Percentiles rank a stretch among this genome's conserved stretches.
Evolutionary conservation across 1,140 invertebrate genomes (phyloP).

Genomic region (Anadara kagoshimensis): DNA sequence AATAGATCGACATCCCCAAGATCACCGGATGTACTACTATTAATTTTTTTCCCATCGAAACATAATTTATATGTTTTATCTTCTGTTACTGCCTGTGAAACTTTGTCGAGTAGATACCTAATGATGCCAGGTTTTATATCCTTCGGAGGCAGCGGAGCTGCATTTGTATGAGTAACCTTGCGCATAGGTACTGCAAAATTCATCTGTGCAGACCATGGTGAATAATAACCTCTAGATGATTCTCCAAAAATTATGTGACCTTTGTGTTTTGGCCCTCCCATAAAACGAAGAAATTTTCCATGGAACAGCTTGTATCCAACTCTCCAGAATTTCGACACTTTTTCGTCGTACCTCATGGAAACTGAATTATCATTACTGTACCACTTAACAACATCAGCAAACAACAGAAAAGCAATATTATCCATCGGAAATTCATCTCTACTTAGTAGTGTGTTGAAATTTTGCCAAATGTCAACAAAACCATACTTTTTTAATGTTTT

Average conservation of each 20-base stretch:
- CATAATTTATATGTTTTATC: constrained; percentile 10
- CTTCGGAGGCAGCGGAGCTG: background rate
- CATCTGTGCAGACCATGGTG: constrained; percentile 6
- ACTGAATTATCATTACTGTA: too few species aligned
- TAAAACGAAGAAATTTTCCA: constrained; percentile 34
- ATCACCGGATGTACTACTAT: constrained; percentile 16
- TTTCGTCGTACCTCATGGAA: constrained; percentile 24
- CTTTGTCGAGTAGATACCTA: background rate
- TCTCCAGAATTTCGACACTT: constrained; percentile 29
- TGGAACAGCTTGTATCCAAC: constrained; percentile 33
- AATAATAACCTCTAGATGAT: background rate
- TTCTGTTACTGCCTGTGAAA: background rate
- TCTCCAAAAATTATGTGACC: constrained; percentile 1
- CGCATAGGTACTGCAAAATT: constrained; percentile 18
- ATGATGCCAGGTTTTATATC: constrained; percentile 6
- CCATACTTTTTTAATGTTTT: too few species aligned
- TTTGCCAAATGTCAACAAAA: too few species aligned
- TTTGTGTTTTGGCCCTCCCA: constrained; percentile 16
- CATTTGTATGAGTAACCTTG: too few species aligned
- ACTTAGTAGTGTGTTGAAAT: too few species aligned
- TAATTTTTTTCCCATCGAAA: constrained; percentile 24
- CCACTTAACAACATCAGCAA: too few species aligned
- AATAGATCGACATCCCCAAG: constrained; percentile 26
- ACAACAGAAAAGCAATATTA: too few species aligned
- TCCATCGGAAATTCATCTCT: too few species aligned